Conservation (phyloP, 2,888 invertebrate genomes). For the Apomyelois bistriatella region DNA sequence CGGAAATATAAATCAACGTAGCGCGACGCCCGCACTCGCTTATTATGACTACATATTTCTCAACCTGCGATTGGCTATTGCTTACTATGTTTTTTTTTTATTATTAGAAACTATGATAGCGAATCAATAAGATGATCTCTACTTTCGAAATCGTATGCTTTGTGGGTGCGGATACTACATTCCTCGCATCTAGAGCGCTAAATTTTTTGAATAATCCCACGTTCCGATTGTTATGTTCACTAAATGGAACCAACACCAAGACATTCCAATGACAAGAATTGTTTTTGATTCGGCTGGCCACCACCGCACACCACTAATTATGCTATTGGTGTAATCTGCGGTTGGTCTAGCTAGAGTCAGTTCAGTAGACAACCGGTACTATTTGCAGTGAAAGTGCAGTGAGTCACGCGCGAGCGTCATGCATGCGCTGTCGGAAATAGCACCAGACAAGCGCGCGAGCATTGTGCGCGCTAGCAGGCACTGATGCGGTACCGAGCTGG, state of each 20-base stretch:
- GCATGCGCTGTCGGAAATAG: conserved; percentile 50
- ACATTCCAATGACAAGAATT: conserved; percentile 24
- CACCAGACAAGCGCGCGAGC: conserved; percentile 19
- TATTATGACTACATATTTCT: conserved; percentile 34
- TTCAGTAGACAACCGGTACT: conserved; percentile 47
- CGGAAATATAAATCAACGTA: conserved; percentile 72
- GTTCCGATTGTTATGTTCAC: conserved; percentile 20
- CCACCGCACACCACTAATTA: not conserved
- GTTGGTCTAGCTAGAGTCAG: not conserved
- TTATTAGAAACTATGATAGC: conserved; percentile 11
- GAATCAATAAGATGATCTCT: not conserved
- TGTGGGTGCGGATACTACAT: conserved; percentile 7
- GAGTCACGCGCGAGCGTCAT: conserved; percentile 46
- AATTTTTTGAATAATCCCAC: conserved; percentile 7
- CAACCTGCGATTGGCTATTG: conserved; percentile 22
- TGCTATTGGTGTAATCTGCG: not conserved
- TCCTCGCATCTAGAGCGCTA: not conserved
- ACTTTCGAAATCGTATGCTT: conserved; percentile 13
- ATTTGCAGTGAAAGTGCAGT: conserved; percentile 70
- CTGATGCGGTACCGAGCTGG: not conserved
- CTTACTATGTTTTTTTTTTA: conserved; percentile 5
- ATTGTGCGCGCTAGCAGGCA: not conserved
- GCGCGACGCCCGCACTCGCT: conserved; percentile 42
- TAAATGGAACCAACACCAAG: conserved; percentile 16
- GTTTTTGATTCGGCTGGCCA: conserved; percentile 24